Percentiles rank a stretch among this genome's conserved stretches.
These are phyloP conservation scores for mouse (Mus musculus) DNA, from an alignment of 2,113 vertebrate species.

Conservation along the genomic window GRCm39 chr10:32941001-32941500, in stretches of 20 bases:
- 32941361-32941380: background rate
- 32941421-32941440: conserved; percentile 6
- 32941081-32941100: background rate
- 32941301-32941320: background rate
- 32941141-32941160: background rate
- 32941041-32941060: background rate
- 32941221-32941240: background rate
- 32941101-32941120: no score
- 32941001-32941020: background rate
- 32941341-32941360: background rate
- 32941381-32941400: background rate
- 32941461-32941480: background rate
- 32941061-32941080: background rate
- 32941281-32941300: background rate
- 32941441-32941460: background rate
- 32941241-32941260: background rate
- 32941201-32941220: background rate
- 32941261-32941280: background rate
- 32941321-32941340: conserved; percentile 14
- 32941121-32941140: background rate
- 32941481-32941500: background rate
- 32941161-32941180: background rate
- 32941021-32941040: background rate
- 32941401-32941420: background rate
- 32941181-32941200: no score